Conservation (phyloP, 2,113 vertebrate genomes). For the Xiphophorus hellerii region DNA sequence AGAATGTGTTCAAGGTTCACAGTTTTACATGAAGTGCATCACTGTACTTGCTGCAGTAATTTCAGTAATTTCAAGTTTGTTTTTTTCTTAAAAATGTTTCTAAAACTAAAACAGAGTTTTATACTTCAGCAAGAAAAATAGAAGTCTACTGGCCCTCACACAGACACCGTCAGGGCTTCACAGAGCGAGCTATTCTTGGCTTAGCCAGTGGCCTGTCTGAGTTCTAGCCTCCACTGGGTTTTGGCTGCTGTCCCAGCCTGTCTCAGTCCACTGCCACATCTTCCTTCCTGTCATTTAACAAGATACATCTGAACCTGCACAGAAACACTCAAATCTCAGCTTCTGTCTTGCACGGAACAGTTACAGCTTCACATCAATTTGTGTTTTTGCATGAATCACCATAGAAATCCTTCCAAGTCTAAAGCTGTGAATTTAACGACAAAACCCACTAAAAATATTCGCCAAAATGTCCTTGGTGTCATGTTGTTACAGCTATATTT, state of each 20-base stretch:
- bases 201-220: conserved; percentile 60
- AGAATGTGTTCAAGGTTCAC: conserved; percentile 15
- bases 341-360: conserved; percentile 40
- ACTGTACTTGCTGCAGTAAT: not conserved
- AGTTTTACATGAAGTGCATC: not conserved
- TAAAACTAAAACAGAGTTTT: conserved; percentile 4
- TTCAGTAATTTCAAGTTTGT: not conserved
- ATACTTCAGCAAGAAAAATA: conserved; percentile 39
- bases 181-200: conserved; percentile 52
- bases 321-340: conserved; percentile 36
- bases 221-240: conserved; percentile 55
- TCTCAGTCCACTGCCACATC: conserved; percentile 62
- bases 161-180: conserved; percentile 9
- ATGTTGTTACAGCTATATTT: conserved; percentile 2
- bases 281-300: conserved; percentile 60
- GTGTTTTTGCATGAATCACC: conserved; percentile 4
- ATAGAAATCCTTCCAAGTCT: conserved; percentile 23
- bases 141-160: conserved; percentile 24
- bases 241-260: conserved; percentile 62
- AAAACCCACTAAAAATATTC: conserved; percentile 10
- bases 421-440: conserved; percentile 29
- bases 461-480: not conserved
- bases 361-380: conserved; percentile 28
- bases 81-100: not conserved
- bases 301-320: conserved; percentile 62